Percentiles rank a stretch among this genome's conserved stretches.
These are phyloP conservation scores for Puma concolor DNA, from an alignment of 2,113 vertebrate genomes.

Conservation along the genomic window DNA sequence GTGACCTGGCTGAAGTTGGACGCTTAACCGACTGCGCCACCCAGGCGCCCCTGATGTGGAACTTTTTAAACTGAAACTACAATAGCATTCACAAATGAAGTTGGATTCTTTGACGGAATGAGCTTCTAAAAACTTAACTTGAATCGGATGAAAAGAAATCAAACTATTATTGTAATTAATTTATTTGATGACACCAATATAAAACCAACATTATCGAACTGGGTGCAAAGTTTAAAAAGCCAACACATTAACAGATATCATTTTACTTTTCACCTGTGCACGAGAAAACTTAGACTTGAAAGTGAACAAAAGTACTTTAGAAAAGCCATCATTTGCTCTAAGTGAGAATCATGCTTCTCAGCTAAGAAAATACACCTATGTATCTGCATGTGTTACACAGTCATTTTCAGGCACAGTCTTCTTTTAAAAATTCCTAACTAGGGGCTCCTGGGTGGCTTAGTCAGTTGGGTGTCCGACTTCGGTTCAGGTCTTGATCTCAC, in stretches of 20 bases:
- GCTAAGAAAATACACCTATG: neutral
- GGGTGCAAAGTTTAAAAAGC: neutral
- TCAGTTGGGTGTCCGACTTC: too few species aligned
- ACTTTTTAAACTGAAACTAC: neutral
- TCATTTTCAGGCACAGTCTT: neutral
- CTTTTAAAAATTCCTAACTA: neutral
- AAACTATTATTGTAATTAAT: neutral
- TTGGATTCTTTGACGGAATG: neutral
- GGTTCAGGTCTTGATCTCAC: too few species aligned
- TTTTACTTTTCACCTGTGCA: neutral
- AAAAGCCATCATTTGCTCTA: neutral
- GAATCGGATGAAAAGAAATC: neutral
- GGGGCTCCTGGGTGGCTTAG: too few species aligned
- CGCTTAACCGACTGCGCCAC: too few species aligned
- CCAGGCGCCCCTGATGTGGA: too few species aligned
- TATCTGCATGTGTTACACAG: neutral
- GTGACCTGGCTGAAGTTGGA: too few species aligned
- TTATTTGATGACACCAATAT: neutral
- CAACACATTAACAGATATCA: neutral
- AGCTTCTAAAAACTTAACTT: neutral
- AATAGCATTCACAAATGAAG: neutral
- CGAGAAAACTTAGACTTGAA: neutral
- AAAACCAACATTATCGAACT: neutral
- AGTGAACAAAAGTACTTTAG: neutral
- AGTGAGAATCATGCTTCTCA: neutral